Percentiles rank a stretch among this genome's conserved stretches.
These are phyloP conservation scores for Pangasius krempfi DNA, from an alignment of 2,797 vertebrate species.

Conservation along the genomic window DNA sequence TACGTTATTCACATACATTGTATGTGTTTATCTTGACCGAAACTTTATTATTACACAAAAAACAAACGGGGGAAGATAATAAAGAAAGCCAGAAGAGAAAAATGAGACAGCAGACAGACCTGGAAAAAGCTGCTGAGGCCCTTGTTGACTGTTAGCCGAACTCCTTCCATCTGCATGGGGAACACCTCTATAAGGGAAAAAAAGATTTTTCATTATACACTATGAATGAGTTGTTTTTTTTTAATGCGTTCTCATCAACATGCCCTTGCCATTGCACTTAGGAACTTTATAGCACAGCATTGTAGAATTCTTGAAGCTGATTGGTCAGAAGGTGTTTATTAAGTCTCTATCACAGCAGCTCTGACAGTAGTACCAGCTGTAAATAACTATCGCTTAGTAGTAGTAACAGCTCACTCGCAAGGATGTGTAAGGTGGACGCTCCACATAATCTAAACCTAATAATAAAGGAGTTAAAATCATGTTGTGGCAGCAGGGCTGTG, in stretches of 20 bases:
- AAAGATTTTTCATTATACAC: not conserved
- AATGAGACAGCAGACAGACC: constrained; percentile 70
- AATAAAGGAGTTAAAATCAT: not conserved
- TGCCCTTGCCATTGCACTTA: not conserved
- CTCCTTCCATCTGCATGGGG: constrained; percentile 89
- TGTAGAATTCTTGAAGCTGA: not conserved
- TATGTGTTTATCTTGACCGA: not conserved
- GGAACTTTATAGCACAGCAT: not conserved
- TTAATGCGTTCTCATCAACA: not conserved
- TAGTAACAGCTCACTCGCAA: not conserved
- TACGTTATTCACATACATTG: not conserved
- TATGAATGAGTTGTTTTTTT: not conserved
- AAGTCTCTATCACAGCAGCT: not conserved
- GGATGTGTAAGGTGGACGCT: not conserved
- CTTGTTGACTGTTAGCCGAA: constrained; percentile 86
- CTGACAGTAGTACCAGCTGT: not conserved
- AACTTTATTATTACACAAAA: not conserved
- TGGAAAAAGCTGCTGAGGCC: constrained; percentile 91
- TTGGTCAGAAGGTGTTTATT: not conserved
- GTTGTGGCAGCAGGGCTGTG: too few relatives aligned
- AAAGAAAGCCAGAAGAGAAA: not conserved
- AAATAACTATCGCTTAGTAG: too few relatives aligned
- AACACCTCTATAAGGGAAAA: constrained; percentile 79
- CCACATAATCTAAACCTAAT: not conserved
- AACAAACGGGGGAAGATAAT: not conserved